Evolutionary conservation across 1,140 invertebrate genomes (phyloP).

Genomic region (Halotydeus destructor): DNA sequence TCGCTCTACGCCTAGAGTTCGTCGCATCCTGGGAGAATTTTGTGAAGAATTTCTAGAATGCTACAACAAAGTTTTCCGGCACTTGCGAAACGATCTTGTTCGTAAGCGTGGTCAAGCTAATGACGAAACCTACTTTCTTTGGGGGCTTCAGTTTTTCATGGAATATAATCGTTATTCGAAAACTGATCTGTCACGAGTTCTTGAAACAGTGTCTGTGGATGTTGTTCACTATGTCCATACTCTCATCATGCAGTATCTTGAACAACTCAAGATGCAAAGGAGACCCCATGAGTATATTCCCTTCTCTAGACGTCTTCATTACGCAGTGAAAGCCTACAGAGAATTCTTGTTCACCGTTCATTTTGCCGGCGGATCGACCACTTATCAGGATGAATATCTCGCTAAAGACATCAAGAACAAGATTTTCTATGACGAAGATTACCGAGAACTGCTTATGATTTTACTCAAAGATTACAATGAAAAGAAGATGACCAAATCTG

Average conservation of each 20-base stretch:
- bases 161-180: conserved; percentile 71
- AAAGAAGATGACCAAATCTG: conserved; percentile 59
- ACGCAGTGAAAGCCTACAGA: conserved; percentile 45
- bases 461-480: conserved; percentile 61
- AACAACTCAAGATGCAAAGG: conserved; percentile 56
- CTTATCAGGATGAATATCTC: conserved; percentile 32
- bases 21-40: conserved; percentile 77
- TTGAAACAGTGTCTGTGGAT: conserved; percentile 67
- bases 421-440: conserved; percentile 83
- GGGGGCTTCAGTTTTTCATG: conserved; percentile 88
- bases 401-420: conserved; percentile 69
- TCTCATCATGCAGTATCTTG: conserved; percentile 58
- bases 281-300: conserved; percentile 27
- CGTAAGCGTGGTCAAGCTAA: conserved; percentile 38
- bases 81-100: conserved; percentile 44
- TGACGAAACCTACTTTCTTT: conserved; percentile 82
- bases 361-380: conserved; percentile 46
- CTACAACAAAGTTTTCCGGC: conserved; percentile 74
- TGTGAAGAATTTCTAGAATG: conserved; percentile 75
- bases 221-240: conserved; percentile 82
- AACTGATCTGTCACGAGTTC: conserved; percentile 66
- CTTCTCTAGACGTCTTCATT: conserved; percentile 61
- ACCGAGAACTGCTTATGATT: conserved; percentile 64
- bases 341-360: conserved; percentile 42
- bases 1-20: conserved; percentile 51